Base-by-base conservation (phyloP, 2,888 invertebrate genomes). In the Drosophila mercatorum region DNA sequence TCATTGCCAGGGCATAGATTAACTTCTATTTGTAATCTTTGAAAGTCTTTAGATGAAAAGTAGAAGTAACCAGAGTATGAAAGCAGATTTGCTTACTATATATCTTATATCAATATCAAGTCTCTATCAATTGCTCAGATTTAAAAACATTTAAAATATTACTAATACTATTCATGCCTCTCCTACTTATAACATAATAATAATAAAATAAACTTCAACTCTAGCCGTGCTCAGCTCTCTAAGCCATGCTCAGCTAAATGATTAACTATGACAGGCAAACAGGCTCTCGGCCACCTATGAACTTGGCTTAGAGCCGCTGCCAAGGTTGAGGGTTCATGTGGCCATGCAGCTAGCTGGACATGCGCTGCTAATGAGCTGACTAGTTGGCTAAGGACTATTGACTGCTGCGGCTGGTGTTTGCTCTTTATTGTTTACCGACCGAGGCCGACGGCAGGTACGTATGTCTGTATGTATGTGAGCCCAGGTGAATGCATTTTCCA, bases 381-480 rank as follows among this genome's bases (percentile, higher is more conserved):
- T 26, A 17, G 22, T 62, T 38, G 31, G 26, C 46, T 63, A 41
- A 68, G 63, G 59, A 68, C 59, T 44, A 62, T 62, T 66, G 78
- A 73, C 49, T 59, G 77, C n/a, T 2, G 11, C 34, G 34, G 34
- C 34, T 34, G 38, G 52, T 64, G 43, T 76, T 64, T 26, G 56
- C 52, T 17, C 58, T 64, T 61, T 62, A 65, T 74, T 68, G 74
- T 69, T 69, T 65, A 75, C 69, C 67, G 72, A 57, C 75, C 43
- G 14, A 53, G 14, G 61, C 40, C 44, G 51, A 57, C 51, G 41
- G 55, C 22, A 22, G 22, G 22, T 22, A 22, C 22, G 22, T 22
- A 22, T 2, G 26, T 43, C 38, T 57, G 22, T 22, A 22, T 2
- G 26, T 43, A 41, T 57, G 38, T 49, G 43, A 57, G 64, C 51